phyloP scores from a whole-genome alignment of 2,797 vertebrate species.

The Arrhamphus sclerolepis region DNA sequence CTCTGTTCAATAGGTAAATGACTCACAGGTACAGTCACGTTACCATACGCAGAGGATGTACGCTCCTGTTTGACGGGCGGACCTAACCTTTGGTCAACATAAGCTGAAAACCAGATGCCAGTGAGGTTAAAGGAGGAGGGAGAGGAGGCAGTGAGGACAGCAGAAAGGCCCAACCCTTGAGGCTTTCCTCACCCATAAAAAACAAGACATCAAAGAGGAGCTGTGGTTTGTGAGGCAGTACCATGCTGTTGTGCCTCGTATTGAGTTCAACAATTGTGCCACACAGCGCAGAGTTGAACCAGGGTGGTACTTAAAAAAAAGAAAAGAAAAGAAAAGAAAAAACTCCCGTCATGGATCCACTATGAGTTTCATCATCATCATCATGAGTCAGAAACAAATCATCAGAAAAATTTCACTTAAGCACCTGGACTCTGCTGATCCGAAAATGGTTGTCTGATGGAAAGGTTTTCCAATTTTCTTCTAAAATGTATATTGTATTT shows the following conservation, averaged over 20 bases:
- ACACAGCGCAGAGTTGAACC: conserved; percentile 25
- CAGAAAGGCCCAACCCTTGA: conserved; percentile 59
- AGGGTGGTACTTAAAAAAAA: conserved; percentile 13
- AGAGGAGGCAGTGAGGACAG: conserved; percentile 29
- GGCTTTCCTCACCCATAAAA: conserved; percentile 61
- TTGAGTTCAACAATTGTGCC: conserved; percentile 56
- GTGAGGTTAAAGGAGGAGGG: conserved; percentile 30
- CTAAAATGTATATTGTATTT: too few relatives aligned
- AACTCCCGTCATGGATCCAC: conserved; percentile 2
- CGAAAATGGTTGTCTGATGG: conserved; percentile 1
- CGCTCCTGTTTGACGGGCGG: conserved; percentile 35
- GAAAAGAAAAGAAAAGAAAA: conserved; percentile 13
- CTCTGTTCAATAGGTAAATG: conserved; percentile 42
- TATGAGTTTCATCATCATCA: conserved; percentile 9
- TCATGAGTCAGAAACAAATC: too few relatives aligned
- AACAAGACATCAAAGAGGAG: conserved; percentile 68
- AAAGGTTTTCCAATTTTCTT: not conserved
- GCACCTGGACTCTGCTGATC: not conserved
- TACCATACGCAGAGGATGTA: conserved; percentile 30
- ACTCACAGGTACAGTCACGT: conserved; percentile 51
- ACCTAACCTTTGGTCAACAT: conserved; percentile 51
- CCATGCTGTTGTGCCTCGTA: conserved; percentile 60
- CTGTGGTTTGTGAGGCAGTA: conserved; percentile 63
- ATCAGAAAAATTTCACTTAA: too few relatives aligned
- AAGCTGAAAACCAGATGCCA: conserved; percentile 35